These are phyloP conservation scores for Stegodyphus dumicola DNA, from an alignment of 1,140 invertebrate species.

Conservation along the genomic window DNA sequence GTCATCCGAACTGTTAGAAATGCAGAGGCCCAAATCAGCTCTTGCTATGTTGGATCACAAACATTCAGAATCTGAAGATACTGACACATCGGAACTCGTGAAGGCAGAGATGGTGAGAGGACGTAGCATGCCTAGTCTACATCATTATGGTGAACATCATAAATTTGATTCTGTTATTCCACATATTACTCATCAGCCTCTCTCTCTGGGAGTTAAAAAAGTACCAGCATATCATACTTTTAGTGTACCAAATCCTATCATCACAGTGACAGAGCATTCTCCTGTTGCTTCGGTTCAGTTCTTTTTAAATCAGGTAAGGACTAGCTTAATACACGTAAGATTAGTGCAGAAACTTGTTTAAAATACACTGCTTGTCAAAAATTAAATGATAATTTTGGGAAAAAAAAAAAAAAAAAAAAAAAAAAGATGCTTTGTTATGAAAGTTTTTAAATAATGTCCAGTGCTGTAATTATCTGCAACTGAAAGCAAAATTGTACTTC, in stretches of 20 bases:
- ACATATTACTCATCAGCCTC: conserved; percentile 21
- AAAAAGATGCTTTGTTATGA: no score
- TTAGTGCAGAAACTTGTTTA: no score
- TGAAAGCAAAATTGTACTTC: no score
- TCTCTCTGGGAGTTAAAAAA: conserved; percentile 49
- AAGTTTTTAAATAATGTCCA: no score
- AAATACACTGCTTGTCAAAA: no score
- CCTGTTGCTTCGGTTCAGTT: conserved; percentile 70
- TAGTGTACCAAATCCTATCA: conserved; percentile 84
- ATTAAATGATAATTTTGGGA: no score
- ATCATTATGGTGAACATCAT: conserved; percentile 54
- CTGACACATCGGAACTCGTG: conserved; percentile 30
- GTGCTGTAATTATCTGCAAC: no score
- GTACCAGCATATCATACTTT: conserved; percentile 55
- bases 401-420: no score
- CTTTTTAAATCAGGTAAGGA: conserved; percentile 64
- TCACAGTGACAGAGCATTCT: conserved; percentile 95
- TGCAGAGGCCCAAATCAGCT: conserved; percentile 75
- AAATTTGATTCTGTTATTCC: conserved; percentile 41
- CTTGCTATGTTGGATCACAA: conserved; percentile 72
- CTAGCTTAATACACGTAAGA: no score
- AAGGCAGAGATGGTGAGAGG: conserved; percentile 79
- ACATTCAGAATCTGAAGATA: conserved; percentile 58
- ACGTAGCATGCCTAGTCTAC: conserved; percentile 92
- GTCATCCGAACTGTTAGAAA: conserved; percentile 53